Evolutionary conservation across 2,797 vertebrate genomes (phyloP).

Genomic region (Masticophis lateralis): DNA sequence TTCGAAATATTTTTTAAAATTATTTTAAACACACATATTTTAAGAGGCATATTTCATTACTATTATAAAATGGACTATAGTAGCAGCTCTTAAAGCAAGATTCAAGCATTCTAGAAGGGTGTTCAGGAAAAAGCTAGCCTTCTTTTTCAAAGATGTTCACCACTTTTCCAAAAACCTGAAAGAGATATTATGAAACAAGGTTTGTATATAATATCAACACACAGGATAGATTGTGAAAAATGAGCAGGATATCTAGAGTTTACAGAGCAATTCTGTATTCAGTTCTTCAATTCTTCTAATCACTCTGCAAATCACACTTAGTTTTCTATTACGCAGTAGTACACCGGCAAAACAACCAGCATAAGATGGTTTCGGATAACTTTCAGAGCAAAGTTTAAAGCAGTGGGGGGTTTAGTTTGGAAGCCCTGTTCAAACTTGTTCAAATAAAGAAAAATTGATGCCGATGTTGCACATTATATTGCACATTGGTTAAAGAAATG

Average conservation of each 20-base stretch:
- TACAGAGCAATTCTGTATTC: neutral
- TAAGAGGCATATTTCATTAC: constrained; percentile 63
- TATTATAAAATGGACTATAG: constrained; percentile 65
- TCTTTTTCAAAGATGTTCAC: constrained; percentile 88
- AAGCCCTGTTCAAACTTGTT: neutral
- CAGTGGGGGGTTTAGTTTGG: neutral
- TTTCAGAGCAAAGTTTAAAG: neutral
- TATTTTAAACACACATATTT: constrained; percentile 61
- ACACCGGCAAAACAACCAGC: neutral
- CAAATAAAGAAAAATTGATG: neutral
- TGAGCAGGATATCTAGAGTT: rapidly evolving
- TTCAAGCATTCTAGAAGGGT: constrained; percentile 68
- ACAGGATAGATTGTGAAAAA: neutral
- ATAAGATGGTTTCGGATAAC: neutral
- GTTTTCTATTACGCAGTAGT: neutral
- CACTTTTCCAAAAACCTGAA: constrained; percentile 91
- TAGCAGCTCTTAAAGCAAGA: constrained; percentile 74
- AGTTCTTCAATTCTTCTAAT: neutral
- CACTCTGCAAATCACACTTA: neutral
- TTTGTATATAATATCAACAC: neutral
- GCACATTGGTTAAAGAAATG: neutral
- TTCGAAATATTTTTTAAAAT: constrained; percentile 59
- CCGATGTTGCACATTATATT: neutral
- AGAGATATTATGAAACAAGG: constrained; percentile 34
- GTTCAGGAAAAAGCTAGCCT: constrained; percentile 71